Conservation (phyloP, 2,113 vertebrate genomes). For the Melanocharis versteri region DNA sequence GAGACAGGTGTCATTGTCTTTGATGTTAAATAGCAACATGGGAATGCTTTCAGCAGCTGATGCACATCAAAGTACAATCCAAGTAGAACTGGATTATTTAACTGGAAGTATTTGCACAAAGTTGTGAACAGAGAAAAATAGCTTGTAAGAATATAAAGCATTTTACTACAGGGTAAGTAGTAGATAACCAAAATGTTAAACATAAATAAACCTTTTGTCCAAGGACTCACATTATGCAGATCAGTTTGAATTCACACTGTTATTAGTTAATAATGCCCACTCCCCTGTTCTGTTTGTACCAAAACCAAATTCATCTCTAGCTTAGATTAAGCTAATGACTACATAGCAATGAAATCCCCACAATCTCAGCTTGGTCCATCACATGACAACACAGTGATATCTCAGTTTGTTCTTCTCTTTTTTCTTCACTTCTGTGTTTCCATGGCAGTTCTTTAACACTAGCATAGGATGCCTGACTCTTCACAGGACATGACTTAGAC, state of each 20-base stretch:
- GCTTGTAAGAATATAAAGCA: background rate
- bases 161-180: background rate
- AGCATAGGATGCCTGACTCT: background rate
- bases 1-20: background rate
- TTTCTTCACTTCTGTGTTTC: background rate
- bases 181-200: background rate
- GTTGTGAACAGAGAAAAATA: background rate
- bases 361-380: background rate
- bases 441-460: background rate
- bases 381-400: background rate
- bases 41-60: background rate
- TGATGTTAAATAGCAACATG: background rate
- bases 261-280: background rate
- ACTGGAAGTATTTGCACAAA: background rate
- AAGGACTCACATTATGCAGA: background rate
- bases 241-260: background rate
- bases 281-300: background rate
- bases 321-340: background rate
- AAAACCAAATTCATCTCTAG: background rate
- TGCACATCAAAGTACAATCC: background rate
- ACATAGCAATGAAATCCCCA: background rate
- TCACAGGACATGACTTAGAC: background rate
- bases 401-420: background rate
- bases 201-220: background rate
- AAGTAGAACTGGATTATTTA: background rate